A percentile compares a stretch with the other conserved stretches of the same genome.
Evolutionary conservation across 2,888 invertebrate species (phyloP).

Genomic region (Heteropelma amictum): DNA sequence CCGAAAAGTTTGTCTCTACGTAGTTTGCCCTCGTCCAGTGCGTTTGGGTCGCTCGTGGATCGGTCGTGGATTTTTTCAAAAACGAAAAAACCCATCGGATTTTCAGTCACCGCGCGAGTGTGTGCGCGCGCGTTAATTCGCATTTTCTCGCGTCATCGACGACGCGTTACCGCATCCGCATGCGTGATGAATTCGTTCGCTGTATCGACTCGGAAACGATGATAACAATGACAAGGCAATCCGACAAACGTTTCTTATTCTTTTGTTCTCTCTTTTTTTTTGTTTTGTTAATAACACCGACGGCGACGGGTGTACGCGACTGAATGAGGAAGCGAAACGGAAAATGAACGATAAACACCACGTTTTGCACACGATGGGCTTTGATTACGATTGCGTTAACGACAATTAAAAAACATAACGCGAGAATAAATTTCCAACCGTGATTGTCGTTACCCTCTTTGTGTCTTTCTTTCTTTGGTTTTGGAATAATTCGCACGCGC

Average conservation of each 20-base stretch:
- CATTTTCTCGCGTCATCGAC: background rate
- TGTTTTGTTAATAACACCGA: slow-evolving; percentile 20
- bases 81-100: background rate
- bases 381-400: too few relatives aligned
- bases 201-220: slow-evolving; percentile 43
- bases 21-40: too few relatives aligned
- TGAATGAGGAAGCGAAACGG: too few relatives aligned
- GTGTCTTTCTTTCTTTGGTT: too few relatives aligned
- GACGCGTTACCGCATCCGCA: background rate
- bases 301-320: background rate
- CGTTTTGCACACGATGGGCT: too few relatives aligned
- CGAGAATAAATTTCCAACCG: too few relatives aligned
- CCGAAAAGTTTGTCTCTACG: too few relatives aligned
- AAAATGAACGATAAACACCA: too few relatives aligned
- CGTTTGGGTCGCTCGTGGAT: slow-evolving; percentile 25
- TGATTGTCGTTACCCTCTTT: too few relatives aligned
- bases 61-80: background rate
- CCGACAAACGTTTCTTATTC: background rate
- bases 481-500: too few relatives aligned
- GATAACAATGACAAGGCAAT: slow-evolving; percentile 48
- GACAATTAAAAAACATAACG: too few relatives aligned
- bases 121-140: slow-evolving; percentile 9
- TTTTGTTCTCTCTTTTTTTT: too few relatives aligned
- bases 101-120: slow-evolving; percentile 1
- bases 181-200: slow-evolving; percentile 35